Evolutionary conservation across 2,888 invertebrate species (phyloP).

Genomic region (Trichopria drosophilae): DNA sequence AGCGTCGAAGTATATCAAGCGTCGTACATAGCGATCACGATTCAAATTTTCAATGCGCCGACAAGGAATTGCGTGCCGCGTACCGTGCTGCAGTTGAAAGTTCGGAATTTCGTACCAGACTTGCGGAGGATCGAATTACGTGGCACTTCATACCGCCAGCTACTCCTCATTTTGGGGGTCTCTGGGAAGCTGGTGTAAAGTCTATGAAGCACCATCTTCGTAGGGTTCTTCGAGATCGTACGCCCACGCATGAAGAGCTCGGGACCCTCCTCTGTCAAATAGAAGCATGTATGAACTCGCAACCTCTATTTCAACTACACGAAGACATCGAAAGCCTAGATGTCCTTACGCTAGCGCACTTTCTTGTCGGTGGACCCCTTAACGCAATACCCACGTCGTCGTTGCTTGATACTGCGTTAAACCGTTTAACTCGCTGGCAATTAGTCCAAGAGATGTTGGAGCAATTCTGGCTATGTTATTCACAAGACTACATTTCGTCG

Average conservation of each 20-base stretch:
- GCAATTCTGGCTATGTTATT: background rate
- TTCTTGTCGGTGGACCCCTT: no score
- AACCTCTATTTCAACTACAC: background rate
- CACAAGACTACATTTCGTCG: background rate
- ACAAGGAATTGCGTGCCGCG: slow-evolving; percentile 19
- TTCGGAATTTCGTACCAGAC: no score
- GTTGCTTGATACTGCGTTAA: no score
- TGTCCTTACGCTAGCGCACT: no score
- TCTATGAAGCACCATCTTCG: slow-evolving; percentile 45
- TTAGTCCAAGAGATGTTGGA: background rate
- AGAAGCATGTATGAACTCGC: no score
- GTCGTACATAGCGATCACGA: slow-evolving; percentile 42
- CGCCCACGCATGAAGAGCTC: slow-evolving; percentile 4
- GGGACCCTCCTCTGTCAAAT: no score
- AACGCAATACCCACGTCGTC: no score
- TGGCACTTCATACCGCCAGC: no score
- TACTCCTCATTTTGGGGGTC: slow-evolving; percentile 47
- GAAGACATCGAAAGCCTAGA: no score
- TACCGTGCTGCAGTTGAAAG: no score
- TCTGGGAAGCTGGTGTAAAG: slow-evolving; percentile 49
- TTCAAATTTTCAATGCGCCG: slow-evolving; percentile 41
- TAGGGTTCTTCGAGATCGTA: slow-evolving; percentile 34
- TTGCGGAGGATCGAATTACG: no score
- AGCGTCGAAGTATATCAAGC: background rate
- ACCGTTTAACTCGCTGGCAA: no score